Conservation (phyloP, 2,888 invertebrate genomes). For the Chymomyza procnemis region DNA sequence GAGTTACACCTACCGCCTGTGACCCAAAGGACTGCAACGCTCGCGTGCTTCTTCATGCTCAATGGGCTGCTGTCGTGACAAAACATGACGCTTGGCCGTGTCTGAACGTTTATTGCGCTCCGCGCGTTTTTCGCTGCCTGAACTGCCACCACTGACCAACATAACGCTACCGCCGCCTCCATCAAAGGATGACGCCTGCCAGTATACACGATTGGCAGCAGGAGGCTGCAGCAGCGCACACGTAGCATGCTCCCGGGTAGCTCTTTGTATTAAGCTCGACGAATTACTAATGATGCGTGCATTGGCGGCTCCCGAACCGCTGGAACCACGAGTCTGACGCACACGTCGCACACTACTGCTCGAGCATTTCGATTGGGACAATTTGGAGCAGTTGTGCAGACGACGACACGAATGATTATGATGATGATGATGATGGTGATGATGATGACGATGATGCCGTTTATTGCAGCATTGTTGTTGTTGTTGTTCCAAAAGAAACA, state of each 20-base stretch:
- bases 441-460: conserved; percentile 68
- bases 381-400: conserved; percentile 6
- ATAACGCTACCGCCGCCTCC: conserved; percentile 77
- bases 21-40: conserved; percentile 64
- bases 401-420: conserved; percentile 20
- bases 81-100: conserved; percentile 85
- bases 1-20: conserved; percentile 67
- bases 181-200: conserved; percentile 91
- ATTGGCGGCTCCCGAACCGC: conserved; percentile 35
- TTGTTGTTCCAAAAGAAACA: conserved; percentile 69
- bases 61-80: conserved; percentile 87
- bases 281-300: conserved; percentile 74
- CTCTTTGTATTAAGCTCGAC: conserved; percentile 75
- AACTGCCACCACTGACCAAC: conserved; percentile 4
- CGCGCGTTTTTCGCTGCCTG: conserved; percentile 75
- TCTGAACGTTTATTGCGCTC: conserved; percentile 82
- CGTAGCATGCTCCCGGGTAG: conserved; percentile 75
- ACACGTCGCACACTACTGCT: conserved; percentile 71
- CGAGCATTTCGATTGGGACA: conserved; percentile 36
- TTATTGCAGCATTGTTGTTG: conserved; percentile 43
- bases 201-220: conserved; percentile 80
- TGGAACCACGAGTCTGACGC: conserved; percentile 36
- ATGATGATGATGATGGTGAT: conserved; percentile 39
- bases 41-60: conserved; percentile 82
- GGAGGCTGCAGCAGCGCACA: conserved; percentile 81